Evolutionary conservation across 1,140 invertebrate genomes (phyloP), one percentile per base, ranked within the genome.

Genomic region (Onthophagus taurus): DNA sequence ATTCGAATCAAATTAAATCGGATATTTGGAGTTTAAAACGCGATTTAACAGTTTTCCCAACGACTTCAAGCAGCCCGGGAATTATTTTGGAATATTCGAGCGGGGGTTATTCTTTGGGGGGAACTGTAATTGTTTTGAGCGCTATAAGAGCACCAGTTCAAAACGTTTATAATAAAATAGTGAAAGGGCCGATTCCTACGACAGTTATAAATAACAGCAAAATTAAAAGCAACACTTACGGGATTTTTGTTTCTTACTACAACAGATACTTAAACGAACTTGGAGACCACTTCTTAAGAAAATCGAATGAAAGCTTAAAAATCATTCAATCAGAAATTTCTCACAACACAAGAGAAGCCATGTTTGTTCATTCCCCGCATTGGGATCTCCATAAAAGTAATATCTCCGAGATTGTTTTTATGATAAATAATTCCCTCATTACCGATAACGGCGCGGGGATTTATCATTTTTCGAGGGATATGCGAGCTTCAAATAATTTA

Each of bases 401-500:
- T 52, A 74, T 91, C 4, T 85, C 85, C 0, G 86, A 91, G 68
- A 81, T 89, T 2, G 80, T 80, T 1, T 74, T 92, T 38, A 84
- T 89, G 67, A 74, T 97, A 2, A 95, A 95, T 54, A 79, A 78
- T 51, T 83, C 81, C 18, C 62, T 82, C 20, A 88, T 96, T 16
- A 78, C 78, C 1, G 81, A 88, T 51, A 94, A 95, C 63, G 85
- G 83, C 0, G 76, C 74, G 59, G 90, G 85, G 2, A 81, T 96
- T 48, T 72, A 77, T 42, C 92, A 96, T 52, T 85, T 87, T 53
- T 89, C 88, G 33, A 79, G 89, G 54, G 90, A 97, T 63, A 74
- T 94, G 51, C 77, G 89, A 44, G 81, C 86, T 44, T 93, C 89
- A 0, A 94, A 94, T 55, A 97, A 96, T 70, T 67, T 97, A 0